Base-by-base conservation (phyloP, 1,140 invertebrate species). In the Riptortus pedestris region DNA sequence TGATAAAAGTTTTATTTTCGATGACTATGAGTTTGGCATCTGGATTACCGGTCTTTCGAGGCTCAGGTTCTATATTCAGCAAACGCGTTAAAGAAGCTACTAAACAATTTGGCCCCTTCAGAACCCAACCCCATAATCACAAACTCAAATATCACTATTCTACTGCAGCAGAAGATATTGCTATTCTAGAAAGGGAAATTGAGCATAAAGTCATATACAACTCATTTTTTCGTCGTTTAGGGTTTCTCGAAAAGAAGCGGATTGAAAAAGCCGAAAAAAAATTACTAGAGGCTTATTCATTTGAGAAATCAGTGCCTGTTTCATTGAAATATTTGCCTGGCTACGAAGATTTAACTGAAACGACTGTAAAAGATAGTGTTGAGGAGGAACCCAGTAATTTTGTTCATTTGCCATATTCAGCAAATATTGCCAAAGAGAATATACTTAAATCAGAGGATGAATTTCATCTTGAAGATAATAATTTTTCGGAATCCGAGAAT, bases 121-220 rank as follows among this genome's bases (percentile, higher is more conserved):
- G n/a, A n/a, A n/a, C n/a, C n/a, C n/a, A n/a, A n/a, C n/a, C n/a
- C n/a, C n/a, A n/a, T n/a, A n/a, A n/a, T n/a, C n/a, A n/a, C n/a
- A n/a, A n/a, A n/a, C n/a, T n/a, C n/a, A n/a, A n/a, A n/a, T n/a
- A n/a, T n/a, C n/a, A n/a, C n/a, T n/a, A n/a, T n/a, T n/a, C n/a
- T n/a, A n/a, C n/a, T n/a, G n/a, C n/a, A n/a, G n/a, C n/a, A n/a
- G n/a, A n/a, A n/a, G n/a, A n/a, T n/a, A n/a, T n/a, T n/a, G n/a
- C n/a, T n/a, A n/a, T n/a, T n/a, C 4, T 31, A 59, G 57, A 59
- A 31, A 29, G 20, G n/a, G 26, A 27, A n/a, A 47, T 66, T 60
- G 28, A 33, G 7, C 18, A 65, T 33, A 59, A 60, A 28, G 27
- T 65, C n/a, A 65, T 65, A n/a, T 65, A 60, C 27, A 59, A 65